phyloP scores from a whole-genome alignment of 2,797 vertebrate species.

The Coracias cyanogaster region DNA sequence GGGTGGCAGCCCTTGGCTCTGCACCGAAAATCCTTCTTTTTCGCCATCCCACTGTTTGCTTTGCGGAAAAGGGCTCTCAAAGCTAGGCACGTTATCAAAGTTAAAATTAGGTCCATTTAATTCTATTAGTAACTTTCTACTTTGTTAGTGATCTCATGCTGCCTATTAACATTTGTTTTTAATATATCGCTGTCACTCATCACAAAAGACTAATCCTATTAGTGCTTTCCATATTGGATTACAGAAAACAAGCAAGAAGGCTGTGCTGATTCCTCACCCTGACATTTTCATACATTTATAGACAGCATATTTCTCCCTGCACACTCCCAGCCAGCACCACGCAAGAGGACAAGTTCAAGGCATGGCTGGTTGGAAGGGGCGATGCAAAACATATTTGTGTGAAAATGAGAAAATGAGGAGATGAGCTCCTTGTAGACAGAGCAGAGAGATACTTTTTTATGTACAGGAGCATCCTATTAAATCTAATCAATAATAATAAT shows the following conservation, averaged over 20 bases:
- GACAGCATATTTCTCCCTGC: background rate
- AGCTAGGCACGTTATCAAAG: background rate
- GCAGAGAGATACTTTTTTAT: background rate
- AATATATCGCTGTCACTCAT: slow-evolving; percentile 68
- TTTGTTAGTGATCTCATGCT: slow-evolving; percentile 68
- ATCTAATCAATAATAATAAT: background rate
- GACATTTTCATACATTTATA: background rate
- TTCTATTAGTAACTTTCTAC: slow-evolving; percentile 73
- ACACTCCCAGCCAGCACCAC: background rate
- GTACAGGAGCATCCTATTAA: background rate
- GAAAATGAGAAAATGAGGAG: background rate
- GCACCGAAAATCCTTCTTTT: fast-evolving
- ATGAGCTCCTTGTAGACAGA: background rate
- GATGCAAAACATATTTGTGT: background rate
- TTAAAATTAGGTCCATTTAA: slow-evolving; percentile 50
- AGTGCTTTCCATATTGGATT: slow-evolving; percentile 47
- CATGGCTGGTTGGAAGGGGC: background rate
- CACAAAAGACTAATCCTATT: slow-evolving; percentile 72
- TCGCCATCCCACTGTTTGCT: background rate
- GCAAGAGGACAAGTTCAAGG: background rate
- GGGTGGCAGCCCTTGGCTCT: background rate
- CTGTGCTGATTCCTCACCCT: background rate
- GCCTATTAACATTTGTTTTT: slow-evolving; percentile 73
- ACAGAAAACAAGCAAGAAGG: slow-evolving; percentile 62
- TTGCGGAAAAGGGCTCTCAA: background rate